Evolutionary conservation across 2,113 vertebrate genomes (phyloP).

Genomic region (Oenanthe melanoleuca): DNA sequence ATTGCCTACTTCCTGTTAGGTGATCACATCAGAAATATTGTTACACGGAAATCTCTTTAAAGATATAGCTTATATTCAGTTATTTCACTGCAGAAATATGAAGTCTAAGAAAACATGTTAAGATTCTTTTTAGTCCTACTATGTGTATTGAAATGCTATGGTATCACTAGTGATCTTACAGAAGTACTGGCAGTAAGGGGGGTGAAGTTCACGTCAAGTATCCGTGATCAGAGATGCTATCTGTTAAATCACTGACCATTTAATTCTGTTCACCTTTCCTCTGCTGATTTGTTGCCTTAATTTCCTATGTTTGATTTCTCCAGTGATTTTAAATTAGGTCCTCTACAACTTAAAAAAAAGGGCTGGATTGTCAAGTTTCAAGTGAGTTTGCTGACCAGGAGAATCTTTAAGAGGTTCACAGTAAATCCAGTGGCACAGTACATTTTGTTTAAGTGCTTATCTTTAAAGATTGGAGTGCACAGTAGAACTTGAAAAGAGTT

Average conservation of each 20-base stretch:
- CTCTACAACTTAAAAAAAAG: neutral
- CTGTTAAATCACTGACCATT: neutral
- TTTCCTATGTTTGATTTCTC: constrained; percentile 22
- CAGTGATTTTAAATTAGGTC: constrained; percentile 28
- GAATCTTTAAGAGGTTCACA: constrained; percentile 10
- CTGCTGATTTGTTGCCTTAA: constrained; percentile 17
- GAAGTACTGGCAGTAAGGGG: neutral
- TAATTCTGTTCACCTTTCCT: neutral
- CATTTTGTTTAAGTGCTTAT: constrained; percentile 40
- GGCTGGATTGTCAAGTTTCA: neutral
- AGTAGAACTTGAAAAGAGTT: constrained; percentile 28
- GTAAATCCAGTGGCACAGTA: constrained; percentile 15
- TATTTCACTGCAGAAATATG: neutral
- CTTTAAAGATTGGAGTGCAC: neutral
- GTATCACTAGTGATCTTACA: neutral
- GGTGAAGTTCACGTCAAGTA: neutral
- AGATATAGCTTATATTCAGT: neutral
- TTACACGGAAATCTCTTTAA: neutral
- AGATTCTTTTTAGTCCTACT: neutral
- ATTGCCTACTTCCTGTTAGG: neutral
- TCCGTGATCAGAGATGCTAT: neutral
- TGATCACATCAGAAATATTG: neutral
- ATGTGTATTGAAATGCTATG: neutral
- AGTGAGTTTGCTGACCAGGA: constrained; percentile 43
- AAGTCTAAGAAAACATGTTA: neutral